Base-by-base conservation (phyloP, 2,888 invertebrate genomes). In the Drosophila leonis region DNA sequence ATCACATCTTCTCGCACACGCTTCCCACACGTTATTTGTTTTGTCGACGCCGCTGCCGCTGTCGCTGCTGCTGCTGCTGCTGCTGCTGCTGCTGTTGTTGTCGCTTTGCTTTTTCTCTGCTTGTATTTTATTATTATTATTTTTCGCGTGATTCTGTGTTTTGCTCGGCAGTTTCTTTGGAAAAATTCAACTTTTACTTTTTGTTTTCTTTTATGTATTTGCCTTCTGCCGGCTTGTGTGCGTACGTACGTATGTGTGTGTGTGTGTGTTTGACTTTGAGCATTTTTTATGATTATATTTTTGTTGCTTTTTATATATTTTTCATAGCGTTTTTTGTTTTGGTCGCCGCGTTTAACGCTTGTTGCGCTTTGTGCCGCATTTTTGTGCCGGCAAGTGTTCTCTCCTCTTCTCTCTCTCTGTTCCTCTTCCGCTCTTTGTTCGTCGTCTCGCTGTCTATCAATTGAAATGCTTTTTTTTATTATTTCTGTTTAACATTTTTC, bases 151-250 rank as follows among this genome's bases (percentile, higher is more conserved):
- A 88, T 87, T 87, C 86, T 87, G 68, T 90, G 90, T 90, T 90
- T 87, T 87, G 90, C 90, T 90, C 88, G 51, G 65, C 82, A 80
- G 88, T 80, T 87, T 87, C 88, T 89, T 88, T 86, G 90, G 90
- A 88, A 88, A 90, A 87, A 90, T 90, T 87, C 78, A 82, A 90
- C 90, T 90, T 90, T 87, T 87, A 90, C 90, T 88, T 90, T 83
- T 86, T 83, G 61, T 79, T 86, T 85, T 84, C 72, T 78, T 84
- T 85, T 72, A 72, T 78, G 78, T 78, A 75, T 80, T 88, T 80
- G 72, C 72, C 76, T 84, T 72, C 80, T 75, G 65, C 49, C 65
- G 65, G 72, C 57, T 72, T 78, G 62, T 80, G 33, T 65, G 61
- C 64, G 59, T 74, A 63, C 67, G 61, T 64, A 51, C 61, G 62